These are phyloP conservation scores for Galeruca laticollis DNA, from an alignment of 2,888 invertebrate species.

Conservation along the genomic window DNA sequence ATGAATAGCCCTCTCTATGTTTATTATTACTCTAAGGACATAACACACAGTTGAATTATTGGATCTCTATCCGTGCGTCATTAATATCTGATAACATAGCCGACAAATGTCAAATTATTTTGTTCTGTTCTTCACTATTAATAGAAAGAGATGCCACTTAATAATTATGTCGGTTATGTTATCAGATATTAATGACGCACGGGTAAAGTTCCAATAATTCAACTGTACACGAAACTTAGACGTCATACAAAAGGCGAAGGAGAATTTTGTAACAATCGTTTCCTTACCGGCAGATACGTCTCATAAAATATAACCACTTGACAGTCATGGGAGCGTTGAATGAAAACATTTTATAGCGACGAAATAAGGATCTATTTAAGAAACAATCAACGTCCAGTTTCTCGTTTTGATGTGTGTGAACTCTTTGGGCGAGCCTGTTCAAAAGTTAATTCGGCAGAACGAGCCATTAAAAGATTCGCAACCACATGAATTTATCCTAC, in stretches of 20 bases:
- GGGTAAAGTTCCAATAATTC: too few relatives aligned
- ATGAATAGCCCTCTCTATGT: too few relatives aligned
- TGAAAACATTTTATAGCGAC: conserved; percentile 16
- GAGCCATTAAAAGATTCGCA: conserved; percentile 13
- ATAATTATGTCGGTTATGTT: too few relatives aligned
- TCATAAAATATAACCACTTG: conserved; percentile 5
- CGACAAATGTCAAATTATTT: too few relatives aligned
- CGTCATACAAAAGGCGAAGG: conserved; percentile 16
- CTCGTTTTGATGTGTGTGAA: conserved; percentile 11
- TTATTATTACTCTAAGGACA: too few relatives aligned
- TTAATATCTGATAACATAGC: too few relatives aligned
- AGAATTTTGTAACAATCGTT: conserved; percentile 27
- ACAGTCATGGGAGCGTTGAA: conserved; percentile 8
- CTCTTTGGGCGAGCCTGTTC: neutral
- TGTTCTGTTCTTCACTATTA: too few relatives aligned
- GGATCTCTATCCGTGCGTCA: too few relatives aligned
- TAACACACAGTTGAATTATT: too few relatives aligned
- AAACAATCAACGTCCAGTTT: neutral
- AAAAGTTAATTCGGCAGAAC: neutral
- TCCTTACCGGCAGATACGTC: conserved; percentile 18
- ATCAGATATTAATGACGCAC: too few relatives aligned
- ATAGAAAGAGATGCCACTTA: too few relatives aligned
- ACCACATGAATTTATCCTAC: conserved; percentile 3
- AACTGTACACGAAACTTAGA: conserved; percentile 31
- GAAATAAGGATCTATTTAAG: neutral